Evolutionary conservation across 2,888 invertebrate genomes (phyloP), one percentile per base, ranked within the genome.

Genomic region (Flexamia atlantica): DNA sequence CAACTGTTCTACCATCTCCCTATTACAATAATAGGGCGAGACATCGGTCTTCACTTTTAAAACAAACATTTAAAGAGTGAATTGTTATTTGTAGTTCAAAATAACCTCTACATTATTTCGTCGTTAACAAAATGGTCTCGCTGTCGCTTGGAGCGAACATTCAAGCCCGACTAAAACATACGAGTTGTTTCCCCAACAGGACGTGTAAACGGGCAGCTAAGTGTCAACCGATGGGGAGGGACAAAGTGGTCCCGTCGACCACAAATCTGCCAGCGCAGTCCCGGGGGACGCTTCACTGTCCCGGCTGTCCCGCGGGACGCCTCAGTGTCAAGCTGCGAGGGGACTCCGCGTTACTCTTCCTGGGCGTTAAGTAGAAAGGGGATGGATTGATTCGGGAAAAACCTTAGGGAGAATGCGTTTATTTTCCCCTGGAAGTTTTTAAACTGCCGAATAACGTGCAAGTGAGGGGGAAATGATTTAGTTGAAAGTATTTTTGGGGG

Each of bases 151-250:
- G 3, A 64, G n/a, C 4, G 64, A 17, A 64, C 30, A 64, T 64
- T 64, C 5, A 28, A 64, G 53, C 46, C 23, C 64, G 64, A 64
- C 64, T 4, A 30, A 23, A 57, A 64, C 17, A 10, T 25, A 64
- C 64, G 64, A 64, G 64, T 28, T 70, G 70, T 36, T 70, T 32
- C 20, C 40, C 40, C n/a, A 7, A 9, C 23, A 36, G 70, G 36
- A 76, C 74, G 46, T 76, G 74, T 76, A 36, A 28, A 76, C 50
- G 40, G 74, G 20, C 74, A 76, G 40, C 74, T 14, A 28, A 28
- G 74, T 46, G 46, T 76, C 7, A 76, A 72, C 72, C 14, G 23
- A n/a, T 3, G 72, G 70, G 42, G 42, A 28, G 74, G 42, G 74
- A 76, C 74, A 12, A 76, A 76, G 74, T 46, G 74, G 23, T 76